Percentiles rank a stretch among this genome's conserved stretches.
Evolutionary conservation across 2,888 invertebrate genomes (phyloP).

Genomic region (Choristoneura rosaceana): DNA sequence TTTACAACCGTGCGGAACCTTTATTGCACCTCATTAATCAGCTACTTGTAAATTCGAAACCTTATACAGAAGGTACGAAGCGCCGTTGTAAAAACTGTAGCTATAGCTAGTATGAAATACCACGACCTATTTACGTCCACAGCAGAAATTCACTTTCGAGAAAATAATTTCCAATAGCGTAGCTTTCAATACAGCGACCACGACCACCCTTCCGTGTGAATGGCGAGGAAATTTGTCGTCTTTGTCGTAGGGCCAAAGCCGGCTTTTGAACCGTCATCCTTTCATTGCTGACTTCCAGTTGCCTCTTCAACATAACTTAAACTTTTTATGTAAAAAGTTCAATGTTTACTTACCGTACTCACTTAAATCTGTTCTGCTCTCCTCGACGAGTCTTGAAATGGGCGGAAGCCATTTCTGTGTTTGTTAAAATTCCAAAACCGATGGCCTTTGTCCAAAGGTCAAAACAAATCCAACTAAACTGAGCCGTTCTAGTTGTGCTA

Average conservation of each 20-base stretch:
- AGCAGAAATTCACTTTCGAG: conserved; percentile 66
- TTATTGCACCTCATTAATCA: conserved; percentile 41
- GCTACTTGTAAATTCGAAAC: conserved; percentile 14
- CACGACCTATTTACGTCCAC: conserved; percentile 73
- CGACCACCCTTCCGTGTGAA: conserved; percentile 63
- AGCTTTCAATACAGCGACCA: conserved; percentile 55
- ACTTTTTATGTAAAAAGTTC: conserved; percentile 35
- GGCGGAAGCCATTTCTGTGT: not conserved
- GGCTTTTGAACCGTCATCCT: conserved; percentile 56
- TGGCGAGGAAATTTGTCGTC: conserved; percentile 68
- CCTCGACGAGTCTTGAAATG: not conserved
- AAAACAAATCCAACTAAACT: conserved; percentile 52
- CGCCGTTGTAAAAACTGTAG: conserved; percentile 54
- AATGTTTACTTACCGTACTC: conserved; percentile 27
- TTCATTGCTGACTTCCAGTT: conserved; percentile 52
- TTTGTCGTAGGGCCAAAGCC: conserved; percentile 57
- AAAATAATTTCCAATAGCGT: conserved; percentile 72
- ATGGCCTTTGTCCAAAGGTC: conserved; percentile 52
- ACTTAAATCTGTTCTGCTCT: conserved; percentile 13
- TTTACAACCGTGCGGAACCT: conserved; percentile 25
- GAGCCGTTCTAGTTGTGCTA: conserved; percentile 51
- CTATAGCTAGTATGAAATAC: conserved; percentile 64
- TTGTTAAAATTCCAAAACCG: conserved; percentile 49
- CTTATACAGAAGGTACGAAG: conserved; percentile 50
- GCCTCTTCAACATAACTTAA: conserved; percentile 38